Conservation (phyloP, 2,888 invertebrate species). For the Lasioglossum oenotherae region DNA sequence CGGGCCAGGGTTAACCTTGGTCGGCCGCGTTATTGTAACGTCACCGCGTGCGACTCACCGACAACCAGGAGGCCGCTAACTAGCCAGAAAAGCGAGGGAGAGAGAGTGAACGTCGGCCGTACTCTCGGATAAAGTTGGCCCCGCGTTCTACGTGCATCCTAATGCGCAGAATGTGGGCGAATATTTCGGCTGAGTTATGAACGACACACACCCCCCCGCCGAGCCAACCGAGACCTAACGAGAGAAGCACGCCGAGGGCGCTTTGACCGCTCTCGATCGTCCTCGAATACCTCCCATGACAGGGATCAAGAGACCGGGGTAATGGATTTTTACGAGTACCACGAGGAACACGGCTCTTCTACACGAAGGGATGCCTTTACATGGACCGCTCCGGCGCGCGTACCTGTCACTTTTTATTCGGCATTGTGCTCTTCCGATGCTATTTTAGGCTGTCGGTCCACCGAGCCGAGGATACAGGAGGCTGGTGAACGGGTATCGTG, state of each 20-base stretch:
- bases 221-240: conserved; percentile 62
- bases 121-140: conserved; percentile 76
- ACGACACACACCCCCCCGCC: conserved; percentile 60
- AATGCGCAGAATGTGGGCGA: conserved; percentile 79
- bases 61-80: neutral
- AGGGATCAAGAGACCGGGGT: conserved; percentile 62
- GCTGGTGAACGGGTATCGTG: conserved; percentile 14
- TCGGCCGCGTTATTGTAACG: conserved; percentile 69
- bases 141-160: conserved; percentile 36
- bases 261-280: conserved; percentile 66
- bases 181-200: conserved; percentile 81
- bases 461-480: neutral
- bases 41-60: conserved; percentile 20
- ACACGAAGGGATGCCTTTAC: conserved; percentile 25
- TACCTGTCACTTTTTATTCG: conserved; percentile 54
- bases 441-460: conserved; percentile 41
- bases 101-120: neutral
- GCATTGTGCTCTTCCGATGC: conserved; percentile 41
- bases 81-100: neutral
- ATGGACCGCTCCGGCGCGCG: conserved; percentile 49
- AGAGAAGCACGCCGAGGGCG: conserved; percentile 60
- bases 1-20: conserved; percentile 65
- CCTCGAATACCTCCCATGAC: conserved; percentile 58
- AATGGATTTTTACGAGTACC: conserved; percentile 70
- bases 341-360: conserved; percentile 15